Percentiles rank a stretch among this genome's conserved stretches.
Conservation (phyloP, 2,113 vertebrate species). For the Dasypus novemcinctus region DNA sequence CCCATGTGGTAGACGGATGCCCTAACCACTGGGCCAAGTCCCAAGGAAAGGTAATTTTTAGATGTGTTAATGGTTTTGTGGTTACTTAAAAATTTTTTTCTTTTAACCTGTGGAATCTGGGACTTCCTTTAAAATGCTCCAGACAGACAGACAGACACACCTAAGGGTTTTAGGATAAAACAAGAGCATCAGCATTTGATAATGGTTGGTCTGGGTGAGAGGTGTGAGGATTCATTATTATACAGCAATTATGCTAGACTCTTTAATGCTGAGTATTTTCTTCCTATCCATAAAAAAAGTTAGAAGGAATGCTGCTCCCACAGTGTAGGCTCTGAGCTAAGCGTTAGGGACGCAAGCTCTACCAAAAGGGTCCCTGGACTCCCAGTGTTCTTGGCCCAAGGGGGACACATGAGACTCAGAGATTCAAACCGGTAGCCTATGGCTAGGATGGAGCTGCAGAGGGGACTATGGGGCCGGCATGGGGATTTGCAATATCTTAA, state of each 20-base stretch:
- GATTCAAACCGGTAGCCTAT: background rate
- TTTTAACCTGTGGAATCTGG: background rate
- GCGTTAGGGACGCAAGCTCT: background rate
- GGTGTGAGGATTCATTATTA: accelerated
- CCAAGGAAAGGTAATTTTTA: background rate
- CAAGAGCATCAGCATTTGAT: background rate
- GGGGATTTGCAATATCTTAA: background rate
- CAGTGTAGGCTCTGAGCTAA: background rate
- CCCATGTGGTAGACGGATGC: too few species aligned
- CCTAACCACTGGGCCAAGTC: too few species aligned
- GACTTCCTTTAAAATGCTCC: background rate
- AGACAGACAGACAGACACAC: background rate
- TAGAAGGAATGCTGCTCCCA: background rate
- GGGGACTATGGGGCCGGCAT: background rate
- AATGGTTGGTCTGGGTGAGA: background rate
- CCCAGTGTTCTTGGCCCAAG: background rate
- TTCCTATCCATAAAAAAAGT: background rate
- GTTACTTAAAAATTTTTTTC: background rate
- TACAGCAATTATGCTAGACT: accelerated
- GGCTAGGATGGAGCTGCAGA: background rate
- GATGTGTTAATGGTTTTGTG: background rate
- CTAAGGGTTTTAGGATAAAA: background rate
- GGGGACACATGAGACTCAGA: background rate
- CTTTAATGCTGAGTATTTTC: background rate
- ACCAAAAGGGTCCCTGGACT: background rate